phyloP scores from a whole-genome alignment of 1,140 invertebrate species.

The Drosophila lacteicornis region DNA sequence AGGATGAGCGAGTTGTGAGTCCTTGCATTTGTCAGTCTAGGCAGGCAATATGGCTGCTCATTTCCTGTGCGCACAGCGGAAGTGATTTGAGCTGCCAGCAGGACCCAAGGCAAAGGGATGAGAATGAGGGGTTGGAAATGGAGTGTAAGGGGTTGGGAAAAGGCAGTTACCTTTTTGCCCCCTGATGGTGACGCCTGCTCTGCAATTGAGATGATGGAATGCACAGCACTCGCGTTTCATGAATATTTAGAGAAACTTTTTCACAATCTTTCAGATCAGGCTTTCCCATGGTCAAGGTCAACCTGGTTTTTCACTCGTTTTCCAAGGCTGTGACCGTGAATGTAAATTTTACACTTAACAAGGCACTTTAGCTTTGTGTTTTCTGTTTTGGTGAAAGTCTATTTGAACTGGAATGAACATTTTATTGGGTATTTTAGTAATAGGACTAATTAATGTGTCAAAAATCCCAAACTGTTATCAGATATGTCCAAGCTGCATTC shows the following conservation, averaged over 20 bases:
- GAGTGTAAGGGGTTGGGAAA: neutral
- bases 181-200: slow-evolving; percentile 24
- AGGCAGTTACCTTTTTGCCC: slow-evolving; percentile 7
- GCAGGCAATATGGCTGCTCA: slow-evolving; percentile 69
- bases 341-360: neutral
- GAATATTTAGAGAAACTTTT: slow-evolving; percentile 44
- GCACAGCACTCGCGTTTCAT: slow-evolving; percentile 30
- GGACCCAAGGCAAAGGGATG: slow-evolving; percentile 15
- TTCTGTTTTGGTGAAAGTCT: neutral
- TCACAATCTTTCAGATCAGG: neutral
- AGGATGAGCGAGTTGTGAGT: slow-evolving; percentile 9
- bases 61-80: slow-evolving; percentile 66
- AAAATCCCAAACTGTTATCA: no score
- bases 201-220: slow-evolving; percentile 45
- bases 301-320: neutral
- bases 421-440: neutral
- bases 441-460: no score
- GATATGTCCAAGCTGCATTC: neutral
- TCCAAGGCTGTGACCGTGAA: slow-evolving; percentile 3
- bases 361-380: neutral
- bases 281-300: slow-evolving; percentile 28
- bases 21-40: slow-evolving; percentile 53
- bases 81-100: slow-evolving; percentile 63
- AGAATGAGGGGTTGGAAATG: neutral
- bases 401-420: neutral